Base-by-base conservation (phyloP, 2,797 vertebrate genomes). In the Centroberyx gerrardi region DNA sequence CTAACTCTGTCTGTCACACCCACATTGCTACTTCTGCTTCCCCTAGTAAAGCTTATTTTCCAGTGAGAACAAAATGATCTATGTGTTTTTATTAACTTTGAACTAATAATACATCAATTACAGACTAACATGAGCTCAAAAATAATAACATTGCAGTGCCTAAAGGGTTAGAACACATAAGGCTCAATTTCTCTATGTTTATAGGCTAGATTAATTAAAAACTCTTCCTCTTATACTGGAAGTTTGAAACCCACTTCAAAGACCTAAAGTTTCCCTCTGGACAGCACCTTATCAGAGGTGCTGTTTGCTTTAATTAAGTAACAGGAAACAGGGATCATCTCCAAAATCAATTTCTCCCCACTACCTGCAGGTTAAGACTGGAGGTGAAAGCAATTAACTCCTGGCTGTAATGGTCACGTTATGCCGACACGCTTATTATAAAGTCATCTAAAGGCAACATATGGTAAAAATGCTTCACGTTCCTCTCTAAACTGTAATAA, bases 311-410 rank as follows among this genome's bases (percentile, higher is more conserved):
- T 83, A 82, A 87, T 87, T 89, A 82, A 71, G 12, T 53, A 87
- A 84, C 55, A 84, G 78, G 80, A 88, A 85, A 77, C 9, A 0
- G 44, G 27, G 64, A 76, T 81, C 49, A 81, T 83, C 69, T 72
- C n/a, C 27, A 64, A 66, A 87, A 87, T 83, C 83, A 81, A 85
- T 82, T 64, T 67, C 70, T 80, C 60, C 59, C 68, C 52, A 69
- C 65, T 75, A 60, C 55, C 82, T 81, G 80, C 38, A 72, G 73
- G 74, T 83, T 65, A 74, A 66, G 8, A 68, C 74, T 27, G 27
- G 52, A 77, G 76, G 78, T 82, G 58, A 84, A 82, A 80, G 81
- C 74, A 90, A 89, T 89, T 87, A 85, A 90, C 85, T 78, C 80
- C 64, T 67, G 7, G 72, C 75, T 87, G 80, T 76, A 70, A 36